A percentile compares a stretch with the other conserved stretches of the same genome.
Conservation (phyloP, 2,113 vertebrate genomes). For the Sebastes fasciatus region DNA sequence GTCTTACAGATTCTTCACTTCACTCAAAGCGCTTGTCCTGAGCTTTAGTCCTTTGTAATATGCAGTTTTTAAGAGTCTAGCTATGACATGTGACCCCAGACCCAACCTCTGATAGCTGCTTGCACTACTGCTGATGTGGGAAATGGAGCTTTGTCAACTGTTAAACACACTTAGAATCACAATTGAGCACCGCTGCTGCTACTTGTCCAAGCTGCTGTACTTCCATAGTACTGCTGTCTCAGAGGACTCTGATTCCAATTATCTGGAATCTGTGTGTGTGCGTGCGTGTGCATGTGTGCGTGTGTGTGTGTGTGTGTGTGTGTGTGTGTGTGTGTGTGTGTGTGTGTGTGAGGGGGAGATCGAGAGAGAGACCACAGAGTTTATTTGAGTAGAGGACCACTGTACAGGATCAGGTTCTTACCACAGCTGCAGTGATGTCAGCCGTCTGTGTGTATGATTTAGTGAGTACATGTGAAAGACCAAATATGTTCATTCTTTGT, state of each 20-base stretch:
- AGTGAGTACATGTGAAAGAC: background rate
- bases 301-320: constrained; percentile 27
- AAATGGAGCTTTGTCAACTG: constrained; percentile 30
- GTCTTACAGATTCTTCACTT: constrained; percentile 11
- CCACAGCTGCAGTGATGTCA: constrained; percentile 74
- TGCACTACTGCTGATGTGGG: background rate
- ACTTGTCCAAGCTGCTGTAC: constrained; percentile 18
- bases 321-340: too few species aligned
- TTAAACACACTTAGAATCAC: constrained; percentile 27
- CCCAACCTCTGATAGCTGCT: background rate
- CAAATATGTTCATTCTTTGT: background rate
- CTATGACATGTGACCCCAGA: background rate
- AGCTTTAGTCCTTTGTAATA: background rate
- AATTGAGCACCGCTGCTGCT: background rate
- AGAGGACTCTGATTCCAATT: too few species aligned
- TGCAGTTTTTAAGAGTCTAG: background rate
- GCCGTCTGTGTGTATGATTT: constrained; percentile 4
- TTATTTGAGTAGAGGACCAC: constrained; percentile 68
- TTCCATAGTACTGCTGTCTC: background rate
- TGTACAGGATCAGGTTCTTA: constrained; percentile 66
- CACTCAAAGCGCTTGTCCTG: background rate
- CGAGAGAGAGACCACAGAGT: constrained; percentile 28
- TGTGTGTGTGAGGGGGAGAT: background rate
- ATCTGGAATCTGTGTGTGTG: background rate
- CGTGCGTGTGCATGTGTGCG: constrained; percentile 23